phyloP scores from a whole-genome alignment of 1,140 invertebrate species.

The Zophobas atratus region DNA sequence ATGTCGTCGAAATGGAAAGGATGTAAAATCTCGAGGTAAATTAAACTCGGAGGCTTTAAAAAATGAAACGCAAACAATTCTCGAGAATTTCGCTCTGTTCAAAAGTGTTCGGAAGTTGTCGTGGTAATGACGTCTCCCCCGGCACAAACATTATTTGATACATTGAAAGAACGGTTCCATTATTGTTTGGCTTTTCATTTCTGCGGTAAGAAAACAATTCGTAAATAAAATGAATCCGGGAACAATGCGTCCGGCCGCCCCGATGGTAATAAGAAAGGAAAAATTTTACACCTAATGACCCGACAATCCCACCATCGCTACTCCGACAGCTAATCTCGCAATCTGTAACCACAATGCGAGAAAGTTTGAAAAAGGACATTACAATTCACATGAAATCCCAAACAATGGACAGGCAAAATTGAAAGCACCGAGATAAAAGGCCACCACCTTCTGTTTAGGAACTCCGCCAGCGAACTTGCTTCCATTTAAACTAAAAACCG shows the following conservation, averaged over 20 bases:
- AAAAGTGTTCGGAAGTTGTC: slow-evolving; percentile 11
- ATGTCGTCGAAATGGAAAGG: slow-evolving; percentile 34
- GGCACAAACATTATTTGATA: slow-evolving; percentile 19
- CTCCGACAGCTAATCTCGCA: slow-evolving; percentile 23
- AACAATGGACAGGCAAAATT: slow-evolving; percentile 37
- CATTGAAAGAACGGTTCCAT: slow-evolving; percentile 31
- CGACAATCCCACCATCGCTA: slow-evolving; percentile 19
- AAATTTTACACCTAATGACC: slow-evolving; percentile 31
- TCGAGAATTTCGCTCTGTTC: too few relatives aligned
- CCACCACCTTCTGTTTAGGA: slow-evolving; percentile 34
- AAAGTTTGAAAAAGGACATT: slow-evolving; percentile 43
- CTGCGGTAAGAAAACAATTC: slow-evolving; percentile 11
- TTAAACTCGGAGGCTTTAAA: slow-evolving; percentile 1
- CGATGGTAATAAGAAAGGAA: neutral
- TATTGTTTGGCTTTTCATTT: slow-evolving; percentile 39
- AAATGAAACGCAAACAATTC: neutral
- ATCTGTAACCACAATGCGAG: slow-evolving; percentile 40
- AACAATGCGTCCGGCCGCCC: neutral
- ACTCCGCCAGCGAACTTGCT: slow-evolving; percentile 20
- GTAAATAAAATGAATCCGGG: slow-evolving; percentile 22
- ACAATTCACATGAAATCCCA: slow-evolving; percentile 37
- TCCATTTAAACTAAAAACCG: slow-evolving; percentile 41
- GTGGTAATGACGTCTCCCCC: slow-evolving; percentile 32
- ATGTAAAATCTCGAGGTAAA: slow-evolving; percentile 18
- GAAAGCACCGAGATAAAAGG: slow-evolving; percentile 39